phyloP scores from a whole-genome alignment of 1,140 invertebrate species.

The Chrysopa pallens region DNA sequence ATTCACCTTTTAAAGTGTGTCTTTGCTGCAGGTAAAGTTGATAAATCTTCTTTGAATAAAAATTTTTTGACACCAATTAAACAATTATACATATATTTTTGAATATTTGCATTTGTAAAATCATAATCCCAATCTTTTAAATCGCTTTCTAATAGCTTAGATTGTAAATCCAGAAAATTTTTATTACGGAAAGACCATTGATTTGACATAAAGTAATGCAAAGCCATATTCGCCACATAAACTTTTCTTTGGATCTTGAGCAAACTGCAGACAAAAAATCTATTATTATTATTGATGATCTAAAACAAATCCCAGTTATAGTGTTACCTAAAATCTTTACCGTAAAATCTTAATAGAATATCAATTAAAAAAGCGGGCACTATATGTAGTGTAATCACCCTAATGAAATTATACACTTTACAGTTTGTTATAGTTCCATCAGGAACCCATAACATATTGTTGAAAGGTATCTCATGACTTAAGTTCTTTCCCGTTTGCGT shows the following conservation, averaged over 20 bases:
- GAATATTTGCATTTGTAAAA: conserved; percentile 23
- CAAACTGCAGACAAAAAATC: conserved; percentile 34
- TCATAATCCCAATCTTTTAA: conserved; percentile 40
- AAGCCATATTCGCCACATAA: conserved; percentile 50
- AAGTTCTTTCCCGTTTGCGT: conserved; percentile 30
- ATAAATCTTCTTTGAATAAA: conserved; percentile 13
- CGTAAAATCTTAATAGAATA: conserved; percentile 31
- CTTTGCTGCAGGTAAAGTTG: conserved; percentile 2
- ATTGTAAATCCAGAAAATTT: conserved; percentile 45
- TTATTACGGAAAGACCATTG: conserved; percentile 67
- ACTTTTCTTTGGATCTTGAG: conserved; percentile 63
- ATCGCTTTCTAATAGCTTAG: conserved; percentile 39
- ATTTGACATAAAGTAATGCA: conserved; percentile 62
- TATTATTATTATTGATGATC: no score
- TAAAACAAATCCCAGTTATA: no score
- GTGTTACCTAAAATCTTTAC: conserved; percentile 52
- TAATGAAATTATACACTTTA: conserved; percentile 28
- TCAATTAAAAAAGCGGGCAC: conserved; percentile 55
- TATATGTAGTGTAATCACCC: conserved; percentile 41
- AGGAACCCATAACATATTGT: conserved; percentile 49
- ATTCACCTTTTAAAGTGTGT: background rate
- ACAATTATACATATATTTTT: conserved; percentile 24
- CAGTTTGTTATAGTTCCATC: conserved; percentile 27
- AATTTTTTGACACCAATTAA: conserved; percentile 9
- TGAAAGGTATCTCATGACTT: conserved; percentile 36